Base-by-base conservation (phyloP, 1,140 invertebrate genomes). In the Papilio glaucus region DNA sequence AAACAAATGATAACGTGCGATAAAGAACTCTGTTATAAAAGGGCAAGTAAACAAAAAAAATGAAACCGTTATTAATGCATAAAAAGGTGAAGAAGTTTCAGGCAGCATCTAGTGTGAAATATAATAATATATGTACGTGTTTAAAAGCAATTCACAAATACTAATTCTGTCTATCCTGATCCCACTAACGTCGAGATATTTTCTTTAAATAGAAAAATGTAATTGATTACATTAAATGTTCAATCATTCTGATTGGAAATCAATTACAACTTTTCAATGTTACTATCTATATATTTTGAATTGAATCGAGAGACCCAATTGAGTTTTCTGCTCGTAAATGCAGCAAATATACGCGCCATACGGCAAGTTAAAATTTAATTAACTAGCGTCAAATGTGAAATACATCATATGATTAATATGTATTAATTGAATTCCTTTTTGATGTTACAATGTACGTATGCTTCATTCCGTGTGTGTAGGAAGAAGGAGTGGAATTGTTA, bases 341-440 rank as follows among this genome's bases (percentile, higher is more conserved):
- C 83, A 87, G 84, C 79, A 77, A 83, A 84, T 84, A 80, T 42
- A 61, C 75, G 76, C 79, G 74, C 73, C 75, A 77, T 80, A 82
- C 81, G 73, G 53, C 67, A 82, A 79, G 72, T 76, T 72, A 80
- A 84, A 81, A 86, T 85, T 85, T 81, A 81, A 85, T 83, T 83
- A 81, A 78, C 57, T 76, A 77, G 76, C 77, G 81, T 85, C 77
- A 83, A 73, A 68, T 69, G 72, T 61, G 71, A 67, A 79, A 71
- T 69, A 69, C 26, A 53, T 69, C 67, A 76, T 73, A 72, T 70
- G 73, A 77, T 79, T 75, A 77, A 80, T 78, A 80, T 49, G n/a
- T 15, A 53, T 78, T 79, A 79, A 81, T 78, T 81, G 78, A 72
- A 76, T 60, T 74, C 72, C 68, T 78, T 78, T 72, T 77, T 69